These are phyloP conservation scores for Ormia ochracea DNA, from an alignment of 2,888 invertebrate species.

Conservation along the genomic window DNA sequence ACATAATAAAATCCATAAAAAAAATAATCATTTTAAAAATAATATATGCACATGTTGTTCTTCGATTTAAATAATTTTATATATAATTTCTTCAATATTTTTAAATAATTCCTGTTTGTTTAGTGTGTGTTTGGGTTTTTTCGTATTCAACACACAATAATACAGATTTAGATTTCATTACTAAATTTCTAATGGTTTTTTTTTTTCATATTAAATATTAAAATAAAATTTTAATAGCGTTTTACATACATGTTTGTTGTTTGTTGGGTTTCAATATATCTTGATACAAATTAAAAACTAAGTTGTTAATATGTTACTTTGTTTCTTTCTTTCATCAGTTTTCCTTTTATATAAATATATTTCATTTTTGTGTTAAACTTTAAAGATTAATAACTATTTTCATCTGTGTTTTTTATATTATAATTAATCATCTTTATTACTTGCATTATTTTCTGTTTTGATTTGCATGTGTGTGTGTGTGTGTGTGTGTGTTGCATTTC, in stretches of 20 bases:
- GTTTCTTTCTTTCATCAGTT: conserved; percentile 23
- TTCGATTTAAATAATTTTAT: neutral
- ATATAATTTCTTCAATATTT: conserved; percentile 15
- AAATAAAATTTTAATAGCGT: conserved; percentile 4
- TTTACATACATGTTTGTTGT: neutral
- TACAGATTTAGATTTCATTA: conserved; percentile 43
- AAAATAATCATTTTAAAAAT: conserved; percentile 42
- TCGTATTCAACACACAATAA: conserved; percentile 59
- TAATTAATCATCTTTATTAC: neutral
- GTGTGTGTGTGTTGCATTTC: conserved; percentile 18
- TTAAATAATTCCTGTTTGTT: conserved; percentile 35
- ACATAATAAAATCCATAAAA: conserved; percentile 24
- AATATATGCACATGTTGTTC: conserved; percentile 57
- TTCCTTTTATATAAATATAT: conserved; percentile 43
- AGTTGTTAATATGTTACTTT: conserved; percentile 18
- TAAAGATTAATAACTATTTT: conserved; percentile 52
- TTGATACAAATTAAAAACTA: conserved; percentile 52
- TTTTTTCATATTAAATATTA: conserved; percentile 6
- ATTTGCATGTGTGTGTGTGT: conserved; percentile 11
- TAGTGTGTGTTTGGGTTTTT: conserved; percentile 55
- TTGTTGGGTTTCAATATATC: conserved; percentile 9
- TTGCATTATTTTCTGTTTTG: conserved; percentile 15
- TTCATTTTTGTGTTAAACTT: conserved; percentile 46
- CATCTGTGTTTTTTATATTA: conserved; percentile 42
- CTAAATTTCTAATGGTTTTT: conserved; percentile 2